These are phyloP conservation scores for Ariolimax columbianus DNA, from an alignment of 2,888 invertebrate species.

Conservation along the genomic window DNA sequence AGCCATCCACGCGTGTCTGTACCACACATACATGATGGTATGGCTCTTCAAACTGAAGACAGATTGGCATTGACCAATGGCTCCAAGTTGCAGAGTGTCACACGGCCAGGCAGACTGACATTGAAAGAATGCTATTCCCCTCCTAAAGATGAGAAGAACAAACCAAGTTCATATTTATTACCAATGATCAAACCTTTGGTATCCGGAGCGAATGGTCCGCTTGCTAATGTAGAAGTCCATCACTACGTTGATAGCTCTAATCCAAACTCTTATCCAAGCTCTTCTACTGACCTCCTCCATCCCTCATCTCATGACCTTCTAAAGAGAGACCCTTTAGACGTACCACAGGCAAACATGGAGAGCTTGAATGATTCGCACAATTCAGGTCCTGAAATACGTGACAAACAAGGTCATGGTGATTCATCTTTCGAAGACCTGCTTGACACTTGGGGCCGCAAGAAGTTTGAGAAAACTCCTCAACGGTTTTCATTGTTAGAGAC, in stretches of 20 bases:
- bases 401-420: not conserved
- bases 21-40: not conserved
- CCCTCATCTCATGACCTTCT: not conserved
- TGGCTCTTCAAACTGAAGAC: constrained; percentile 9
- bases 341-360: constrained; percentile 7
- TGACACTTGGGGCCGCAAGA: not conserved
- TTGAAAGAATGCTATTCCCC: constrained; percentile 64
- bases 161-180: constrained; percentile 7
- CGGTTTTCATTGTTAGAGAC: not conserved
- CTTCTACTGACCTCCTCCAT: constrained; percentile 49
- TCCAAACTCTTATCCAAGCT: constrained; percentile 57
- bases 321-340: not conserved
- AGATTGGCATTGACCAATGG: not conserved
- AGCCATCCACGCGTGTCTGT: constrained; percentile 24
- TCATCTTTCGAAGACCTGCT: constrained; percentile 2
- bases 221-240: constrained; percentile 61
- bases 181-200: constrained; percentile 22
- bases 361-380: constrained; percentile 10
- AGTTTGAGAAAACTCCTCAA: constrained; percentile 3
- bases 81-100: constrained; percentile 44
- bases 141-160: constrained; percentile 39
- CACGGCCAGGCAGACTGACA: constrained; percentile 64
- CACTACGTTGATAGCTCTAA: constrained; percentile 67
- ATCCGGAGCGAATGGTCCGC: constrained; percentile 54
- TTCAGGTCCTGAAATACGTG: not conserved